Conservation (phyloP, 2,797 vertebrate genomes). For the Dendrocincla fuliginosa region DNA sequence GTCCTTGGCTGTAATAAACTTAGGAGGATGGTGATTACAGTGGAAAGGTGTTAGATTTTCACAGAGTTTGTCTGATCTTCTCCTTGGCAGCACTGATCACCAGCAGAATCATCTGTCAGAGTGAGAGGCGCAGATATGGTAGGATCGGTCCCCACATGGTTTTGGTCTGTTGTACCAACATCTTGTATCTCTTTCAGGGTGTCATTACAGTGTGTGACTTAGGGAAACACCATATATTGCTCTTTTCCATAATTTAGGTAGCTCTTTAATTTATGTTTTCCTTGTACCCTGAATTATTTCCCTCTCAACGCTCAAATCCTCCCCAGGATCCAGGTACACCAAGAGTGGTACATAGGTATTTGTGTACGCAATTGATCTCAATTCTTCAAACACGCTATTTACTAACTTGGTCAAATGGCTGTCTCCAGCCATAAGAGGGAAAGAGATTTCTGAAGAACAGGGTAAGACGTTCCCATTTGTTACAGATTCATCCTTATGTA, state of each 20-base stretch:
- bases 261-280: neutral
- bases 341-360: fast-evolving
- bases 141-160: neutral
- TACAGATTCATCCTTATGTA: neutral
- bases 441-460: neutral
- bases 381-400: neutral
- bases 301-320: neutral
- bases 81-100: neutral
- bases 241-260: neutral
- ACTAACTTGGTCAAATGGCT: neutral
- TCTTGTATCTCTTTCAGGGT: neutral
- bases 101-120: neutral
- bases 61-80: neutral
- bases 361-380: neutral
- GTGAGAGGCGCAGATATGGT: fast-evolving
- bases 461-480: neutral
- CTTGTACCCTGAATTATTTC: neutral
- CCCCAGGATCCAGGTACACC: neutral
- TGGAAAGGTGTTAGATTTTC: neutral
- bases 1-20: neutral
- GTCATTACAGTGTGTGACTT: neutral
- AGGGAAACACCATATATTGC: neutral
- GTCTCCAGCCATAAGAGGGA: neutral
- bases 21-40: neutral
- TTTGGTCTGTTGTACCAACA: neutral